These are phyloP conservation scores for Mobula birostris DNA, from an alignment of 2,113 vertebrate genomes.

Conservation along the genomic window DNA sequence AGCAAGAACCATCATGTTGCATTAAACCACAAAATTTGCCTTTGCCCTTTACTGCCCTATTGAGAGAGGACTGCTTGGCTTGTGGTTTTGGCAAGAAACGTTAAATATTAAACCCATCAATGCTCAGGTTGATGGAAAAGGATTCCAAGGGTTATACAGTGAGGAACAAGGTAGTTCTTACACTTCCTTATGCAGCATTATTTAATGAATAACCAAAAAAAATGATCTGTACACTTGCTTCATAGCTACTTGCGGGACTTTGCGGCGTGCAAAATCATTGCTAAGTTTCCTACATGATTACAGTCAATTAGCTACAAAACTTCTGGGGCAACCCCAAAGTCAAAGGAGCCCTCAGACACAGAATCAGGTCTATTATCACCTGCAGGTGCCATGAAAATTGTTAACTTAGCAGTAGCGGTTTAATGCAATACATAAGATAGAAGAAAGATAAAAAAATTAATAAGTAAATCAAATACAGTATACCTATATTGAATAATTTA, in stretches of 20 bases:
- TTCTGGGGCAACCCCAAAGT: not conserved
- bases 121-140: not conserved
- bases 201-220: not conserved
- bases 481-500: too few relatives aligned
- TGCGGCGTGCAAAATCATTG: not conserved
- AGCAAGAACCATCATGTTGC: too few relatives aligned
- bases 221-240: not conserved
- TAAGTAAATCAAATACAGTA: too few relatives aligned
- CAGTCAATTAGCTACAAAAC: not conserved
- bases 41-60: not conserved
- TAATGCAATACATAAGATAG: too few relatives aligned
- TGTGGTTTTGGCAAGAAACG: not conserved
- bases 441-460: too few relatives aligned
- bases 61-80: not conserved
- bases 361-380: too few relatives aligned
- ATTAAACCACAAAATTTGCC: too few relatives aligned
- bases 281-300: not conserved
- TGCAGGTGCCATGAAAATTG: too few relatives aligned
- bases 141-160: not conserved
- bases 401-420: too few relatives aligned
- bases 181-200: not conserved
- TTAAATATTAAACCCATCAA: not conserved
- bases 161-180: not conserved
- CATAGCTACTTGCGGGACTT: not conserved
- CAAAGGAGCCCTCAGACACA: too few relatives aligned